These are phyloP conservation scores for Clarias pachynema DNA, from an alignment of 2,797 vertebrate species.

Conservation along the genomic window DNA sequence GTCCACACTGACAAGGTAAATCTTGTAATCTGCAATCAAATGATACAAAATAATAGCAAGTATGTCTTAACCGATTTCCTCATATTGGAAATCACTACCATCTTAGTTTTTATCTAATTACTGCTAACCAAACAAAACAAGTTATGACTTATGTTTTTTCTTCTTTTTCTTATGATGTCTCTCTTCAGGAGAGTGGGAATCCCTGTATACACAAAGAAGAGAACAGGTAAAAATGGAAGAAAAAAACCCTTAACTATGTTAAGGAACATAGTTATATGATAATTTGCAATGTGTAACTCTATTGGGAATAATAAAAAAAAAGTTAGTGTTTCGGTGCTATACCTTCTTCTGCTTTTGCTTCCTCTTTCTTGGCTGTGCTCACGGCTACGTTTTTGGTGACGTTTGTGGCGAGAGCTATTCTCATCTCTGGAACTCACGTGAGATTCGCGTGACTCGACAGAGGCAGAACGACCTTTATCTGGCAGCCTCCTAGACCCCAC, in stretches of 20 bases:
- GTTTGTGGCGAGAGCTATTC: conserved; percentile 68
- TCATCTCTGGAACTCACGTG: conserved; percentile 69
- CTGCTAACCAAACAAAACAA: background rate
- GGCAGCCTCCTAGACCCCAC: conserved; percentile 57
- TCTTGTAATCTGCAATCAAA: background rate
- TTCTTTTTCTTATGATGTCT: conserved; percentile 83
- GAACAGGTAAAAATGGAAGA: conserved; percentile 51
- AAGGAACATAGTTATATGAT: background rate
- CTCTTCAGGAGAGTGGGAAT: conserved; percentile 78
- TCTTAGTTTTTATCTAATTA: background rate
- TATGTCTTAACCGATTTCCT: background rate
- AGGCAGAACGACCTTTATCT: conserved; percentile 75
- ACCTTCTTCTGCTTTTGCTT: conserved; percentile 81
- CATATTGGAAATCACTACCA: conserved; percentile 6
- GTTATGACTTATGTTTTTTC: conserved; percentile 70
- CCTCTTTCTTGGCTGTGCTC: conserved; percentile 66
- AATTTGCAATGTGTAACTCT: background rate
- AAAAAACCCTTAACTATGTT: background rate
- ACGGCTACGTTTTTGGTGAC: conserved; percentile 68
- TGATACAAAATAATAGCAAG: background rate
- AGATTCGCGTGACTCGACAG: conserved; percentile 80
- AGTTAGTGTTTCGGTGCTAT: conserved; percentile 37
- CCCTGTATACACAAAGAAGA: conserved; percentile 68
- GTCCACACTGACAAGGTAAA: background rate
- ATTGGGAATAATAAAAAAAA: background rate